Base-by-base conservation (phyloP, 2,797 vertebrate genomes). In the Eospalax fontanierii region DNA sequence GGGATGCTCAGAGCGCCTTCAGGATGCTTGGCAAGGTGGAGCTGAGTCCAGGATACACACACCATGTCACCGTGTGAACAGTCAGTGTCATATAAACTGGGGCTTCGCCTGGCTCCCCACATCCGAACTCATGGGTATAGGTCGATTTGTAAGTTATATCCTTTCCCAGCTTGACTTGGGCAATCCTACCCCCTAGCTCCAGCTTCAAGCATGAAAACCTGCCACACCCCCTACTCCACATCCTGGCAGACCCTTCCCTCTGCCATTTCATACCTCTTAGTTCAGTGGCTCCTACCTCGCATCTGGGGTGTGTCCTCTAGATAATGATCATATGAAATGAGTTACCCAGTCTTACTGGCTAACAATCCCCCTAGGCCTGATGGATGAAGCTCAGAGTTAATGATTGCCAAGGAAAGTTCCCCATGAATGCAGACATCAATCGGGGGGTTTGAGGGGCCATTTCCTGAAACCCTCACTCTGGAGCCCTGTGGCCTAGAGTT, bases 401-500 rank as follows among this genome's bases (percentile, higher is more conserved):
- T 94, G 88, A 96, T 93, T 96, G 76, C 71, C 50, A 15, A 38
- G 85, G n/a, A 84, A 28, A 59, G 12, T 54, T 12, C n/a, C 75
- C 90, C 50, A 26, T 4, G 30, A 46, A 85, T 71, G 65, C 54
- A 38, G 19, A 38, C 68, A 26, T 59, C 87, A 15, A 2, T 28
- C 40, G 6, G 26, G 24, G 73, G 12, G 50, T 54, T 54, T 54
- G 80, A 81, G 30, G 46, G 35, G 61, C 8, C 11, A 0, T 57
- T 85, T 57, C 33, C 43, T 43, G 4, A 21, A 1, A 11, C 35
- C n/a, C 14, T 75, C 7, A 3, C 38, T 75, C n/a, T 78, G 78
- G 57, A 19, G 19, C 28, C 0, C 50, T 68, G 76, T 35, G 16
- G 7, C 30, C 6, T 26, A 40, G 43, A 65, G 6, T 10, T 38